A percentile compares a stretch with the other conserved stretches of the same genome.
Evolutionary conservation across 2,113 vertebrate species (phyloP).

Genomic region (Mus pahari): DNA sequence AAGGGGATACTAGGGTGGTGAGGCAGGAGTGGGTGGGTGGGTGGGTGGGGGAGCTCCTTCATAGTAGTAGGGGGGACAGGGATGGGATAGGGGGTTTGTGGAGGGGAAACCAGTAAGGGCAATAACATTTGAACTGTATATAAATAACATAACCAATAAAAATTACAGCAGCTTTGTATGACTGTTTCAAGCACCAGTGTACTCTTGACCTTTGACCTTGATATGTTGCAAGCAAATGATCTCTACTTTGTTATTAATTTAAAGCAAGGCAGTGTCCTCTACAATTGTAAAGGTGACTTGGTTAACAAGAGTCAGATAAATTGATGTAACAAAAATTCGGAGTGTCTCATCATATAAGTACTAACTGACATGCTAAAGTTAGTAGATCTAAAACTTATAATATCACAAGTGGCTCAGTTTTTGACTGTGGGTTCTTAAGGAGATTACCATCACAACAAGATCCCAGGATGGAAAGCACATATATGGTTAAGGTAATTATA

Average conservation of each 20-base stretch:
- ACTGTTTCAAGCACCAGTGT: not conserved
- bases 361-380: not conserved
- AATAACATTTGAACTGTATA: no score
- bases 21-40: no score
- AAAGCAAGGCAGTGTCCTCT: not conserved
- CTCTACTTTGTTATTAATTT: not conserved
- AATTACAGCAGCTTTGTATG: not conserved
- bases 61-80: no score
- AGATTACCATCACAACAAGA: not conserved
- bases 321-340: not conserved
- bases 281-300: not conserved
- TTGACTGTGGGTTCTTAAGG: not conserved
- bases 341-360: not conserved
- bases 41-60: no score
- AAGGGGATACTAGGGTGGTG: no score
- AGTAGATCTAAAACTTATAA: not conserved
- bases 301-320: not conserved
- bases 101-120: no score
- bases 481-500: conserved; percentile 15
- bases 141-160: no score
- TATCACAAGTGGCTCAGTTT: not conserved
- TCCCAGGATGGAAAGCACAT: not conserved
- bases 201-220: not conserved
- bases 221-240: not conserved
- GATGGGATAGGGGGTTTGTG: no score